Base-by-base conservation (phyloP, 2,888 invertebrate genomes). In the Cataglyphis albicans region DNA sequence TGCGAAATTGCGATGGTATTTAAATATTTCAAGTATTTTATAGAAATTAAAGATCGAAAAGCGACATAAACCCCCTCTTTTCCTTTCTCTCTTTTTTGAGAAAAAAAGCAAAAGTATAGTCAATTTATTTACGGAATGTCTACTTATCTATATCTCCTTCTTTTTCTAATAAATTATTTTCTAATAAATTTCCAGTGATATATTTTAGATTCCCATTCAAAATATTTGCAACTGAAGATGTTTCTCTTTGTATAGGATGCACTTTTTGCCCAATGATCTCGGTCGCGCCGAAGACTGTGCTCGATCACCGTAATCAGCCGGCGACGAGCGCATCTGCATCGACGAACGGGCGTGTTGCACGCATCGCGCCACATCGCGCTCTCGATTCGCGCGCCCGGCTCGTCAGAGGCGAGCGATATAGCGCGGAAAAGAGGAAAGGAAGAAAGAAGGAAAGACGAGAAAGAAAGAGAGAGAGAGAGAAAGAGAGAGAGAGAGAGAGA, bases 331-430 rank as follows among this genome's bases (percentile, higher is more conserved):
- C 38, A 55, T 65, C 68, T 68, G 55, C 57, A 57, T 75, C 75
- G 48, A 18, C 32, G 44, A 25, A 25, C 67, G 68, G 32, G 32
- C 74, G 44, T 35, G 64, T 38, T 52, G 78, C 41, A 41, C 57
- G 70, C 70, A 32, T 32, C 68, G 78, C 70, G 70, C 38, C 57
- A 41, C 70, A 41, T 32, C 57, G 78, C 72, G 78, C 29, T 78
- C 72, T 70, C 78, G 78, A 70, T 78, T 78, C 70, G 59, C 18
- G 41, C 68, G 41, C 10, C 21, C 44, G 10, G 48, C 74, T 67
- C 44, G 76, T 21, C 25, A 68, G 29, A 57, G 41, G 67, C 35
- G 76, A 41, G 68, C 76, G 78, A 59, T 72, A 44, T 52, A 41
- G 41, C 72, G 41, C 18, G 41, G 57, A 59, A 21, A 72, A n/a